Evolutionary conservation across 1,140 invertebrate species (phyloP).

Genomic region (Brachionus plicatilis): DNA sequence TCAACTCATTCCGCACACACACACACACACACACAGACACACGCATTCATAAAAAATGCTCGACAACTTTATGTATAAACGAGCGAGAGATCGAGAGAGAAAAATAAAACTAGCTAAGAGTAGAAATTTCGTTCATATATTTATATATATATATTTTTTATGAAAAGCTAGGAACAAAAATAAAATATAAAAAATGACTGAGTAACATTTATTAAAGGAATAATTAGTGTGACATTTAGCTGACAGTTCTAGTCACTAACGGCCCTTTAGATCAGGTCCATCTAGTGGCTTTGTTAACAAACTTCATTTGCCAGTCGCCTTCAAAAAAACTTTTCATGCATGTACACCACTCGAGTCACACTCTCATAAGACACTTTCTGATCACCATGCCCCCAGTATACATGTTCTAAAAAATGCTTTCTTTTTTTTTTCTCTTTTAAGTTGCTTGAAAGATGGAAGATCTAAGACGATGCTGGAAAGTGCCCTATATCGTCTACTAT

Average conservation of each 20-base stretch:
- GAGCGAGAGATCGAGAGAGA: not conserved
- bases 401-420: not conserved
- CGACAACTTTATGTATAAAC: not conserved
- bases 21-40: not conserved
- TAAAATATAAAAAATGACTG: not conserved
- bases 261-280: not conserved
- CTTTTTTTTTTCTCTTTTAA: not conserved
- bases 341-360: not conserved
- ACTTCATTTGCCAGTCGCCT: not conserved
- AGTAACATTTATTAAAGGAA: not conserved
- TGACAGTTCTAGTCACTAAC: not conserved
- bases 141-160: not conserved
- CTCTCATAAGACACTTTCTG: not conserved
- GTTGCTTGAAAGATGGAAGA: slow-evolving; percentile 27
- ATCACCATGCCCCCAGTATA: not conserved
- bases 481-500: slow-evolving; percentile 35
- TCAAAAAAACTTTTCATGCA: not conserved
- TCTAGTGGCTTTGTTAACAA: not conserved
- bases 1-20: not conserved
- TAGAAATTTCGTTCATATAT: not conserved
- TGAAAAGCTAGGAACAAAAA: not conserved
- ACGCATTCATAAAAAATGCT: not conserved
- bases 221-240: not conserved
- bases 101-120: not conserved
- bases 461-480: slow-evolving; percentile 39